Base-by-base conservation (phyloP, 2,888 invertebrate genomes). In the Syritta pipiens region DNA sequence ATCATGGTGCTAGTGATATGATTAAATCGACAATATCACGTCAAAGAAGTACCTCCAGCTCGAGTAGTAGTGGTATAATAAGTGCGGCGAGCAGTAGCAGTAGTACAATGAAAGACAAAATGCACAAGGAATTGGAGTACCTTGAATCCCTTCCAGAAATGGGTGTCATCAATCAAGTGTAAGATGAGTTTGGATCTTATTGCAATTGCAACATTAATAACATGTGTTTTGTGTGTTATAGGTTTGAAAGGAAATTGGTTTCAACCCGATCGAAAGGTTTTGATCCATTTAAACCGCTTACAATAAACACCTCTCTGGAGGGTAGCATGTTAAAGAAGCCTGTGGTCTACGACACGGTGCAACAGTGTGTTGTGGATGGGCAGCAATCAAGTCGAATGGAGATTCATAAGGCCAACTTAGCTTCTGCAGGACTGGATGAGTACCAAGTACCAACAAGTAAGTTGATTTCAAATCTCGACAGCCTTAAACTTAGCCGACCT, bases 141-240 rank as follows among this genome's bases (percentile, higher is more conserved):
- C 84, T 87, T 79, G 88, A 88, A 83, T 84, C 88, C 17, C 83
- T 88, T 49, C 86, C 86, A 57, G 88, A 88, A 82, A 87, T 87
- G 53, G 88, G 88, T 19, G 88, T 88, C n/a, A 88, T 86, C 62
- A 88, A 88, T 65, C 86, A 88, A 85, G 88, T 88, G 88, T 88
- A 85, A 85, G 86, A 81, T 19, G n/a, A n/a, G n/a, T n/a, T n/a
- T n/a, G n/a, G n/a, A n/a, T n/a, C n/a, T n/a, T n/a, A n/a, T n/a
- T n/a, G n/a, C n/a, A n/a, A n/a, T n/a, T n/a, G n/a, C n/a, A n/a
- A n/a, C n/a, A n/a, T n/a, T n/a, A n/a, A n/a, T n/a, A n/a, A n/a
- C n/a, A n/a, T n/a, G n/a, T n/a, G n/a, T n/a, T n/a, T n/a, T n/a
- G n/a, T n/a, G 3, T 42, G 6, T 9, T 17, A 3, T 48, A 86